Percentiles rank a stretch among this genome's conserved stretches.
Evolutionary conservation across 2,888 invertebrate genomes (phyloP).

Genomic region (Stegana nigrithorax): DNA sequence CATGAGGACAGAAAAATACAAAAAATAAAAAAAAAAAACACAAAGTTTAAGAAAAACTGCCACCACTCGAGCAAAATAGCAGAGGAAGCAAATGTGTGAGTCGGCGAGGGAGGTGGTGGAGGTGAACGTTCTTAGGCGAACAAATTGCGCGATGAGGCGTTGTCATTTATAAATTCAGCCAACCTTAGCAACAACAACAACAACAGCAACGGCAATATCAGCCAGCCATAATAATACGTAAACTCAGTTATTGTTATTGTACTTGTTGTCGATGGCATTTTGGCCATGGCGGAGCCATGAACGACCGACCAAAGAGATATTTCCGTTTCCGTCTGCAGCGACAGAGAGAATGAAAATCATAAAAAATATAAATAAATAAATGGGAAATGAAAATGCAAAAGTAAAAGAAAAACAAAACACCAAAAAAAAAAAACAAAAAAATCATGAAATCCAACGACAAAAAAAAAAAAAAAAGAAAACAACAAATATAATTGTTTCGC

Average conservation of each 20-base stretch:
- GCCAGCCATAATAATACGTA: constrained; percentile 10
- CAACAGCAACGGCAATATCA: constrained; percentile 14
- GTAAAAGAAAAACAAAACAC: constrained; percentile 15
- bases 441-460: neutral
- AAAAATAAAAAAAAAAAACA: constrained; percentile 6
- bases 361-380: constrained; percentile 62
- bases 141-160: constrained; percentile 66
- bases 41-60: neutral
- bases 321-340: constrained; percentile 39
- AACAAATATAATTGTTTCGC: neutral
- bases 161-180: constrained; percentile 64
- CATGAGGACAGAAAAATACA: neutral
- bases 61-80: too few relatives aligned
- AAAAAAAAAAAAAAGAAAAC: constrained; percentile 14
- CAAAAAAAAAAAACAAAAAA: constrained; percentile 19
- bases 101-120: too few relatives aligned
- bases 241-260: too few relatives aligned
- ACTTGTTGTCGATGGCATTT: too few relatives aligned
- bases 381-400: constrained; percentile 52
- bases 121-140: constrained; percentile 60
- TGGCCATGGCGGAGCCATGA: too few relatives aligned
- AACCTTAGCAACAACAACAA: constrained; percentile 10
- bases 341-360: constrained; percentile 50
- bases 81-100: too few relatives aligned
- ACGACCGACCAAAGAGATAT: constrained; percentile 54